Evolutionary conservation across 2,113 vertebrate species (phyloP).

Genomic region (Rhea americana): DNA sequence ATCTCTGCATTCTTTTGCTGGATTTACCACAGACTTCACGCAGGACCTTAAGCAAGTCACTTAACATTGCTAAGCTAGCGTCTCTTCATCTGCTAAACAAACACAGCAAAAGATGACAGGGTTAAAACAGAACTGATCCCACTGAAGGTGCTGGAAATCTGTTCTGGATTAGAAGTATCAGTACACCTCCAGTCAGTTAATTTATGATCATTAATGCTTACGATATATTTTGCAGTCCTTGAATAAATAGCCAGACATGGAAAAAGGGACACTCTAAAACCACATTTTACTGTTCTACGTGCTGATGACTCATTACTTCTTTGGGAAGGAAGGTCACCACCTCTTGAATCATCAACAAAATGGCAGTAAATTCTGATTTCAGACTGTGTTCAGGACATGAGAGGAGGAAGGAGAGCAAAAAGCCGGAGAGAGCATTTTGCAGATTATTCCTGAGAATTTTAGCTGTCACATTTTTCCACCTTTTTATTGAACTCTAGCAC

Average conservation of each 20-base stretch:
- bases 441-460: not conserved
- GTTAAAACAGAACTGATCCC: not conserved
- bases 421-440: not conserved
- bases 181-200: conserved; percentile 25
- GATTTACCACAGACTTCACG: not conserved
- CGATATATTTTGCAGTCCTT: conserved; percentile 10
- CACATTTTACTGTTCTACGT: conserved; percentile 26
- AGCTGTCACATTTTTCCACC: not conserved
- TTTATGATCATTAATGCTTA: conserved; percentile 16
- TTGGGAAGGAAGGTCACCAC: conserved; percentile 47
- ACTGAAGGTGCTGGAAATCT: not conserved
- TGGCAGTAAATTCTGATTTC: conserved; percentile 58
- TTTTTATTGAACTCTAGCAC: not conserved
- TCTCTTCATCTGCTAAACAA: not conserved
- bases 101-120: not conserved
- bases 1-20: not conserved
- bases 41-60: not conserved
- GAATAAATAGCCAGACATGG: conserved; percentile 38
- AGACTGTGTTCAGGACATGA: not conserved
- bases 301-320: conserved; percentile 55
- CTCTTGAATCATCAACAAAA: conserved; percentile 57
- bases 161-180: conserved; percentile 23
- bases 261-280: conserved; percentile 27
- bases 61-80: not conserved
- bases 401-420: not conserved